Conservation (phyloP, 2,113 vertebrate genomes). For the Gymnogyps californianus region DNA sequence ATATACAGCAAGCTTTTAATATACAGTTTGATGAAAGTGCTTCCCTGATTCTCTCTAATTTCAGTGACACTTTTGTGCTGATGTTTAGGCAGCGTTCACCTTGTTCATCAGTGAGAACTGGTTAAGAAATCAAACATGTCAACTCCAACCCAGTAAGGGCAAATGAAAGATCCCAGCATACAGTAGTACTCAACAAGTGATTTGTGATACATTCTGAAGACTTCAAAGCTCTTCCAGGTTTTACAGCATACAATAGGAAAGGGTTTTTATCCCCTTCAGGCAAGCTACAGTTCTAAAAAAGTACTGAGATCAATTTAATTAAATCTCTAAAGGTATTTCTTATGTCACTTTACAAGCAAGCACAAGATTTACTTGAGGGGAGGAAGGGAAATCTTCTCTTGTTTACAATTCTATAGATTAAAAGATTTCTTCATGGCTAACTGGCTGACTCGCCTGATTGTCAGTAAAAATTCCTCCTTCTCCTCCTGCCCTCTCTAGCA, state of each 20-base stretch:
- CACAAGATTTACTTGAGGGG: not conserved
- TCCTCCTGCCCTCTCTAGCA: not conserved
- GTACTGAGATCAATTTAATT: slow-evolving; percentile 45
- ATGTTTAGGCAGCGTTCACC: not conserved
- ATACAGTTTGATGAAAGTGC: not conserved
- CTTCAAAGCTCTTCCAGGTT: not conserved
- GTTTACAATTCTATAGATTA: not conserved
- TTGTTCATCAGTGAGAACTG: not conserved
- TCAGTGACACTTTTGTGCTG: not conserved
- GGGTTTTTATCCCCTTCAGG: not conserved
- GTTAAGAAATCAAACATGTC: not conserved
- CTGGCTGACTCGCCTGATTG: not conserved
- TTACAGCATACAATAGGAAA: not conserved
- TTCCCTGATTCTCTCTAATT: not conserved
- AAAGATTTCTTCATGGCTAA: slow-evolving; percentile 9
- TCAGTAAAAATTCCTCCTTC: not conserved
- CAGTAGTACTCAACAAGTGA: not conserved
- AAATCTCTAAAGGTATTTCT: slow-evolving; percentile 30
- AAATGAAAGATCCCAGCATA: not conserved
- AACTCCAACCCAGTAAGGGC: not conserved
- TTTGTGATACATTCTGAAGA: not conserved
- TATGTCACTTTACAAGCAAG: slow-evolving; percentile 37
- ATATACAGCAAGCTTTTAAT: not conserved
- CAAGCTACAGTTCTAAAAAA: not conserved
- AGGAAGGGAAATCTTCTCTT: not conserved